These are phyloP conservation scores for Ceratotherium simum DNA, from an alignment of 2,113 vertebrate species.

Conservation along the genomic window DNA sequence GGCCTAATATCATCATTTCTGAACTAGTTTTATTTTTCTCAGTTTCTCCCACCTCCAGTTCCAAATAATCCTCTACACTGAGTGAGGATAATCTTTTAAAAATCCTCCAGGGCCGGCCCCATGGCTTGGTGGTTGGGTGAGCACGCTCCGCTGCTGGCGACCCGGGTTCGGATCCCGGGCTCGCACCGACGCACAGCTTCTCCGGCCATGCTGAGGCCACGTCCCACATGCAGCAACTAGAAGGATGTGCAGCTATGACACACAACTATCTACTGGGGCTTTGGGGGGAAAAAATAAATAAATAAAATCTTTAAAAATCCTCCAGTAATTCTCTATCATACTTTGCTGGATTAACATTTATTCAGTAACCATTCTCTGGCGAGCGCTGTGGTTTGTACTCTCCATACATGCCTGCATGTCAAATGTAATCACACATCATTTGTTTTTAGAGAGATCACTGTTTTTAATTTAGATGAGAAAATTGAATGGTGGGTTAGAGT, in stretches of 20 bases:
- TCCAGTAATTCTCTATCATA: too few species aligned
- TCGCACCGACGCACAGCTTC: too few species aligned
- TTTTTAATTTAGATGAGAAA: neutral
- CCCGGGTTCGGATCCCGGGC: too few species aligned
- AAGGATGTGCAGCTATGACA: too few species aligned
- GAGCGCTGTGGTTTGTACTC: neutral
- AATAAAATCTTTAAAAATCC: neutral
- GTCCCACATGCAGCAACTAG: too few species aligned
- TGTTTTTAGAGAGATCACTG: neutral
- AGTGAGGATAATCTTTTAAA: neutral
- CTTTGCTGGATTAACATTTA: neutral
- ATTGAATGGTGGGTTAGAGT: neutral
- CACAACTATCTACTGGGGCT: too few species aligned
- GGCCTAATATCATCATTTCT: neutral
- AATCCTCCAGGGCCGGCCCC: neutral
- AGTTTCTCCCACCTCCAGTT: neutral
- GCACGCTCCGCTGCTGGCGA: too few species aligned
- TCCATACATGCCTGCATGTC: accelerated
- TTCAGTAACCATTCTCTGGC: neutral
- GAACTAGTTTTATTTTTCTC: neutral
- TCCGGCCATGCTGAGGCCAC: too few species aligned
- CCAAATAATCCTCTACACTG: neutral
- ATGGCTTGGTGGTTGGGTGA: too few species aligned
- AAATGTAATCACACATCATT: neutral
- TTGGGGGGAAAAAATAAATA: too few species aligned